Base-by-base conservation (phyloP, 92 coral and sea anemone species). In the Umimayanthus chanpuru region DNA sequence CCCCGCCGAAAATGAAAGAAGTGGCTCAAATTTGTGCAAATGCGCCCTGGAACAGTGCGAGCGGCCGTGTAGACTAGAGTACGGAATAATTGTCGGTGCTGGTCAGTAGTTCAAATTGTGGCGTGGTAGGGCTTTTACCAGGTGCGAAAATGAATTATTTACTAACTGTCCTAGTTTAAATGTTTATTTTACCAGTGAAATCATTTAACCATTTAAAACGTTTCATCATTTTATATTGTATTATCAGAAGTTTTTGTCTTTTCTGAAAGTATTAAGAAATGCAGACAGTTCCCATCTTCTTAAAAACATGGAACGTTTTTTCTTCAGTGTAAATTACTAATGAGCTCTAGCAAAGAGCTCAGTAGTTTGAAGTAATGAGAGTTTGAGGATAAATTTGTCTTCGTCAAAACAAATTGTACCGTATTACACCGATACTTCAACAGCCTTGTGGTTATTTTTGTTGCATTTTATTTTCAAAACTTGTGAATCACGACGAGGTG, bases 111-210 rank as follows among this genome's bases (percentile, higher is more conserved):
- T 70, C 75, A 70, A 30, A 70, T 10, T 25, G 9, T 30, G 29
- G 75, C 75, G 38, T 72, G 41, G 41, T 29, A 72, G 25, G 23
- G 36, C 12, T 72, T 72, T 72, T 72, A 28, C 38, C 76, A 72
- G 76, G 76, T 72, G 76, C 38, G 40, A 32, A 72, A 72, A 32
- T 72, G 76, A 72, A 72, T 26, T 72, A 72, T 72, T 72, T 72
- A 72, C 76, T 32, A 72, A 28, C 76, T 72, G 76, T 72, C 76
- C 76, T 32, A 72, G 76, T 72, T 72, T 72, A 72, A 72, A 72
- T 72, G 76, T 72, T 72, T 72, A 72, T 72, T 32, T 72, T 72
- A 28, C 76, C 76, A 41, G 16, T 26, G 76, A 72, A 72, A 72
- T 72, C 6, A 72, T 72, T 72, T 72, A 72, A 28, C 76, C 68